These are phyloP conservation scores for Ochlodes sylvanus DNA, from an alignment of 2,888 invertebrate genomes.

Conservation along the genomic window DNA sequence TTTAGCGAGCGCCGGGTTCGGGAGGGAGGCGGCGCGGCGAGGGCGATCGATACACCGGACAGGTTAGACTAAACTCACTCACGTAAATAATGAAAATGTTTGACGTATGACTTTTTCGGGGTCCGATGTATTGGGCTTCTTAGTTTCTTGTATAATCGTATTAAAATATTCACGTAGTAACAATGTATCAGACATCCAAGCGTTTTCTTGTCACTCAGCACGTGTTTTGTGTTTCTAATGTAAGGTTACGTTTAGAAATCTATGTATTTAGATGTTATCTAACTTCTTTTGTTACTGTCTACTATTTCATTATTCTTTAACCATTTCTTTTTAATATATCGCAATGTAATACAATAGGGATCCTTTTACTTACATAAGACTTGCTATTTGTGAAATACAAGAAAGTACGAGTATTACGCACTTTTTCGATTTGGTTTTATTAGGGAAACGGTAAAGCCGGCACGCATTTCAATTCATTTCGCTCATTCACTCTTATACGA, in stretches of 20 bases:
- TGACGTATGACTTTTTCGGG: constrained; percentile 37
- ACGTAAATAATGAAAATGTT: constrained; percentile 77
- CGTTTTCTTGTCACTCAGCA: constrained; percentile 1
- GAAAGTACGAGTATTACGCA: constrained; percentile 31
- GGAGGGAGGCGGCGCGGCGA: constrained; percentile 42
- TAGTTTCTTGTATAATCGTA: neutral
- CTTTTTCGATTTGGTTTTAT: constrained; percentile 39
- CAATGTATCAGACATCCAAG: neutral
- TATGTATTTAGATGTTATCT: neutral
- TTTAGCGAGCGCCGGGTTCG: constrained; percentile 42
- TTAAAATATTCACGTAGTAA: constrained; percentile 21
- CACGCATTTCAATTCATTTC: constrained; percentile 39
- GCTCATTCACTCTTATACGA: constrained; percentile 37
- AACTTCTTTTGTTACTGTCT: constrained; percentile 1
- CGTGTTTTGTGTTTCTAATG: constrained; percentile 15
- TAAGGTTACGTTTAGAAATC: neutral
- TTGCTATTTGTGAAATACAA: constrained; percentile 14
- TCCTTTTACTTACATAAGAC: constrained; percentile 3
- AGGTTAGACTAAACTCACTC: constrained; percentile 57
- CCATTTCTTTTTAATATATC: neutral
- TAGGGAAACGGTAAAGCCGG: constrained; percentile 33
- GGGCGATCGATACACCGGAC: constrained; percentile 49
- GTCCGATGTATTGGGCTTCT: neutral
- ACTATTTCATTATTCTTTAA: neutral
- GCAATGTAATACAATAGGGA: neutral